Evolutionary conservation across 2,797 vertebrate species (phyloP), one percentile per base, ranked within the genome.

Genomic region (Falco columbarius): DNA sequence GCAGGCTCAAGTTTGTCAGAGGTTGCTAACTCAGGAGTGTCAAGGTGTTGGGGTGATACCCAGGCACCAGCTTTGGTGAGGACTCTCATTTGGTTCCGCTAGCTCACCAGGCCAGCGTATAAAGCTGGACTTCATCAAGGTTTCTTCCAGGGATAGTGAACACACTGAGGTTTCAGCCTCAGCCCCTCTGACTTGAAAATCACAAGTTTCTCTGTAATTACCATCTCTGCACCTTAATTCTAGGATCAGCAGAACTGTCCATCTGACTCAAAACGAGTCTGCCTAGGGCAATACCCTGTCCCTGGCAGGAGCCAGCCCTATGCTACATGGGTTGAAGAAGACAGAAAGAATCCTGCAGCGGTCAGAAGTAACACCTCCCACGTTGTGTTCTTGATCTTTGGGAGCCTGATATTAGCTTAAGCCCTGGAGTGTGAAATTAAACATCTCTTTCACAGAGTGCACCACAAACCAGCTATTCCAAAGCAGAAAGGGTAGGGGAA

Each of bases 61-160:
- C 19, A 51, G 54, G 12, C 36, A 59, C 19, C 3, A 10, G 51
- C 23, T 62, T 75, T 24, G 11, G 30, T 21, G 52, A 61, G 36
- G 24, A 23, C 24, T 55, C 23, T 52, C 1, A 0, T 52, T 74
- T 9, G 4, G 19, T 85, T 85, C 59, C 44, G 80, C n/a, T 34
- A 6, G 20, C 29, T 65, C 1, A 0, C 56, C 2, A 2, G n/a
- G 22, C 26, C 9, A 1, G 7, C 5, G 9, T 44, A 9, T 79
- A 42, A 85, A 38, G 11, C 70, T 81, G 47, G 30, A 26, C n/a
- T 67, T 75, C 20, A 21, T 32, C 21, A 3, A 56, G 49, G 21
- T 82, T 82, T 89, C 72, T 86, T 74, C 58, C 36, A 34, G 49
- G 74, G 32, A 27, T 8, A 1, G 1, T 34, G n/a, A 68, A 20